Conservation (phyloP, 2,888 invertebrate species). For the Drosophila leonis region DNA sequence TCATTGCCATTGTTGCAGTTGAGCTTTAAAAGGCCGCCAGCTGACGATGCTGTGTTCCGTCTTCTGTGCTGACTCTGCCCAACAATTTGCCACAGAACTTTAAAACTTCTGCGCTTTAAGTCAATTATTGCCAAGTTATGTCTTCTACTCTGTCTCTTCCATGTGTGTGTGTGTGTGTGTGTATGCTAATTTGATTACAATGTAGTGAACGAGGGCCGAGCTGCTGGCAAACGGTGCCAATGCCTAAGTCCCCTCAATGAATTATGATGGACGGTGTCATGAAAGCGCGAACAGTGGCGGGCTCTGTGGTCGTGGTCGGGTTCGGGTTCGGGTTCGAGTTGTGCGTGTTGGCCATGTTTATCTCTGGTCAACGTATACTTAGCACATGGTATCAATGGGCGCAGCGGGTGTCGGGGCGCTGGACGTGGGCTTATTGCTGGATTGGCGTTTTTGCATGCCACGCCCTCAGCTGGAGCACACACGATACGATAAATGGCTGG, state of each 20-base stretch:
- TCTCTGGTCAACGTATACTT: slow-evolving; percentile 77
- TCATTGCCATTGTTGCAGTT: slow-evolving; percentile 34
- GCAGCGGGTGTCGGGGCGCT: slow-evolving; percentile 1
- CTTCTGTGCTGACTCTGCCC: slow-evolving; percentile 27
- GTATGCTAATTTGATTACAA: slow-evolving; percentile 74
- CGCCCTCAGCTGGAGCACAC: slow-evolving; percentile 43
- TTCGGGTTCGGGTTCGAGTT: slow-evolving; percentile 1
- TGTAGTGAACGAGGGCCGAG: slow-evolving; percentile 12
- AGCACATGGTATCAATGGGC: slow-evolving; percentile 63
- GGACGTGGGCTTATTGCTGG: slow-evolving; percentile 60
- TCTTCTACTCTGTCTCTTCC: background rate
- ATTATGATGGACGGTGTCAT: slow-evolving; percentile 74
- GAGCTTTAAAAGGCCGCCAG: slow-evolving; percentile 3
- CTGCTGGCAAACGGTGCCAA: slow-evolving; percentile 10
- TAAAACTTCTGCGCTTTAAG: slow-evolving; percentile 47
- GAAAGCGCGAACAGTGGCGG: slow-evolving; percentile 54
- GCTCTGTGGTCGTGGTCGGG: slow-evolving; percentile 37
- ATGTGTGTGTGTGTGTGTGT: slow-evolving; percentile 22
- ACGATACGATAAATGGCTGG: slow-evolving; percentile 45
- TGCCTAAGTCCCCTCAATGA: slow-evolving; percentile 44
- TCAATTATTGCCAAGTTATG: slow-evolving; percentile 59
- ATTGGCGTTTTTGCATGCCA: slow-evolving; percentile 69
- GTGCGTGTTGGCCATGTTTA: slow-evolving; percentile 70
- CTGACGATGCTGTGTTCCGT: slow-evolving; percentile 46
- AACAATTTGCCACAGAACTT: slow-evolving; percentile 16